Conservation (phyloP, 2,888 invertebrate species). For the Catocala nupta region DNA sequence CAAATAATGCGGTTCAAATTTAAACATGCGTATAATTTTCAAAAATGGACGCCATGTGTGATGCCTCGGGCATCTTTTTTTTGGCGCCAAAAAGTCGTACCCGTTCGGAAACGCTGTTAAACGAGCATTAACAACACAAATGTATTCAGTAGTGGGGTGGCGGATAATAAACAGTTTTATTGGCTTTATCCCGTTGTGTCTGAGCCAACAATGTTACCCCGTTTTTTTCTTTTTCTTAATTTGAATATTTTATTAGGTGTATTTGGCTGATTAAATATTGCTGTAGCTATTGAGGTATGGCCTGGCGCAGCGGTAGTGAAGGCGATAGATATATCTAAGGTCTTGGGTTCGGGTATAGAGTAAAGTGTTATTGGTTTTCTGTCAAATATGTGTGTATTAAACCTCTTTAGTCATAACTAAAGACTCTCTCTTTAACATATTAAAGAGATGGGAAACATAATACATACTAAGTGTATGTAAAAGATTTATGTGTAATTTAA, state of each 20-base stretch:
- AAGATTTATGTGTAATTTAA: too few species aligned
- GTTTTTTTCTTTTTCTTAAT: slow-evolving; percentile 61
- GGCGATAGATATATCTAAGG: too few species aligned
- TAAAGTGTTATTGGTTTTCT: too few species aligned
- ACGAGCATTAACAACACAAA: slow-evolving; percentile 71
- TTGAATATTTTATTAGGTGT: slow-evolving; percentile 61
- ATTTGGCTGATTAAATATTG: slow-evolving; percentile 44
- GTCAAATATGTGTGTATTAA: too few species aligned
- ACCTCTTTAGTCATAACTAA: too few species aligned
- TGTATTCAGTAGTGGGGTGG: slow-evolving; percentile 74
- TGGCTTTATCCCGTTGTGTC: slow-evolving; percentile 68
- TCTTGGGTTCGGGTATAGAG: too few species aligned
- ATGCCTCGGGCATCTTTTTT: slow-evolving; percentile 71
- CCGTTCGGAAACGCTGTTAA: slow-evolving; percentile 65
- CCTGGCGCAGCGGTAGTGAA: too few species aligned
- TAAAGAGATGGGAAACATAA: too few species aligned
- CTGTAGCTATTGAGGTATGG: slow-evolving; percentile 6
- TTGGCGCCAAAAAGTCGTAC: slow-evolving; percentile 73
- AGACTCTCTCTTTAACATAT: too few species aligned
- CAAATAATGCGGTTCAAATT: slow-evolving; percentile 75
- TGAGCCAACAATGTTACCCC: slow-evolving; percentile 64
- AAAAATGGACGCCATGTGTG: slow-evolving; percentile 81
- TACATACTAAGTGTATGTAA: too few species aligned
- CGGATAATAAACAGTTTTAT: slow-evolving; percentile 80
- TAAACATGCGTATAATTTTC: slow-evolving; percentile 82